These are phyloP conservation scores for Chalcosyrphus nemorum DNA, from an alignment of 2,888 invertebrate species.

Conservation along the genomic window DNA sequence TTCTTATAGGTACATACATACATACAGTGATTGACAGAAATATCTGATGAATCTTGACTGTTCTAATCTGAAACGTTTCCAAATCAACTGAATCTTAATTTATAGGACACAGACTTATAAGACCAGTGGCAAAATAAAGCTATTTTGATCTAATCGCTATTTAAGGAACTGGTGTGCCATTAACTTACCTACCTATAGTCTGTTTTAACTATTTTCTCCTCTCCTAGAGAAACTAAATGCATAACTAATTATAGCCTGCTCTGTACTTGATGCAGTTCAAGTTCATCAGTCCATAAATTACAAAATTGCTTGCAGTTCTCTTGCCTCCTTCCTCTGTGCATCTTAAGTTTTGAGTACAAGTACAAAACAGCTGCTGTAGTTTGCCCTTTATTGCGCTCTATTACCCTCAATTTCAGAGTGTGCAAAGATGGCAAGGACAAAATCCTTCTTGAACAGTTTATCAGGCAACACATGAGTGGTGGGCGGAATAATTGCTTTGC, in stretches of 20 bases:
- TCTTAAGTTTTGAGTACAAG: neutral
- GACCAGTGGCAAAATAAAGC: too few relatives aligned
- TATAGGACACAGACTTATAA: too few relatives aligned
- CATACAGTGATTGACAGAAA: too few relatives aligned
- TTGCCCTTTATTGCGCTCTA: neutral
- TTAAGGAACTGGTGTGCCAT: too few relatives aligned
- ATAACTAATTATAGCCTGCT: neutral
- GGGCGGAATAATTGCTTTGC: constrained; percentile 41
- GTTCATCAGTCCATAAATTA: neutral
- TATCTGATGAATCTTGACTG: too few relatives aligned
- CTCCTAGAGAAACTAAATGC: neutral
- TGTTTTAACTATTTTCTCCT: too few relatives aligned
- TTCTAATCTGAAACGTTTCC: too few relatives aligned
- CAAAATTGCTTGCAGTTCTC: neutral
- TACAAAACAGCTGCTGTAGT: neutral
- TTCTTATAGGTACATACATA: too few relatives aligned
- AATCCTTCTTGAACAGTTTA: neutral
- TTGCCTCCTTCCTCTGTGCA: neutral
- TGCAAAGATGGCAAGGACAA: constrained; percentile 36
- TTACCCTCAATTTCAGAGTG: neutral
- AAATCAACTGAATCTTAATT: too few relatives aligned
- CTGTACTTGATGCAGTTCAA: neutral
- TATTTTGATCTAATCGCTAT: too few relatives aligned
- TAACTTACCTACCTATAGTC: too few relatives aligned
- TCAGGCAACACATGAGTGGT: constrained; percentile 23